phyloP scores from a whole-genome alignment of 2,888 invertebrate species.

The Lysandra coridon region DNA sequence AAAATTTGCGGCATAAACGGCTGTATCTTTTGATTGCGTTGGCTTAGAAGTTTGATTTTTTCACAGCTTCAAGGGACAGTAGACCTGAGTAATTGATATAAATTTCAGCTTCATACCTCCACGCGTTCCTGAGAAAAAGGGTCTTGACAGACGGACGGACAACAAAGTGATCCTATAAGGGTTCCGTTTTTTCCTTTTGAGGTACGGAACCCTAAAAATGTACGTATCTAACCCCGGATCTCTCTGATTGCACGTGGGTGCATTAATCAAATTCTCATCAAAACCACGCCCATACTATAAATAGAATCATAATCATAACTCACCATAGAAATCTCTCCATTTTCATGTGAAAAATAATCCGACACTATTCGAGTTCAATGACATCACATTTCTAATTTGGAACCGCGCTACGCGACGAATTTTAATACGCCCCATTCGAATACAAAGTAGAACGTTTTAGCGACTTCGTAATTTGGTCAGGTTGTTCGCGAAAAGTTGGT shows the following conservation, averaged over 20 bases:
- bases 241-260: constrained; percentile 9
- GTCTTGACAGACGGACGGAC: no score
- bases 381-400: constrained; percentile 43
- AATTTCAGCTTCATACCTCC: no score
- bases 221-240: background rate
- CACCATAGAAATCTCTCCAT: constrained; percentile 34
- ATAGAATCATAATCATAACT: constrained; percentile 28
- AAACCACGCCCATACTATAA: constrained; percentile 6
- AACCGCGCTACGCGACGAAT: constrained; percentile 36
- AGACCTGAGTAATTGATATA: no score
- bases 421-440: constrained; percentile 23
- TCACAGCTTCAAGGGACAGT: no score
- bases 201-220: no score
- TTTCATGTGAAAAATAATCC: constrained; percentile 40
- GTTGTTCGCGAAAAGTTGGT: constrained; percentile 43
- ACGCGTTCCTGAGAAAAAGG: no score
- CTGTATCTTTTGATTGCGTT: no score
- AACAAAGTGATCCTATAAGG: no score
- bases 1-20: no score
- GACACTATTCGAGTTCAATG: constrained; percentile 43
- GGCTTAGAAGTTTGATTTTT: no score
- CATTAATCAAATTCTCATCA: constrained; percentile 7
- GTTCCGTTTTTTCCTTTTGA: no score
- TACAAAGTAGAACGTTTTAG: background rate
- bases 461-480: constrained; percentile 32